Percentiles rank a stretch among this genome's conserved stretches.
These are phyloP conservation scores for Mastomys coucha DNA, from an alignment of 2,113 vertebrate genomes.

Conservation along the genomic window DNA sequence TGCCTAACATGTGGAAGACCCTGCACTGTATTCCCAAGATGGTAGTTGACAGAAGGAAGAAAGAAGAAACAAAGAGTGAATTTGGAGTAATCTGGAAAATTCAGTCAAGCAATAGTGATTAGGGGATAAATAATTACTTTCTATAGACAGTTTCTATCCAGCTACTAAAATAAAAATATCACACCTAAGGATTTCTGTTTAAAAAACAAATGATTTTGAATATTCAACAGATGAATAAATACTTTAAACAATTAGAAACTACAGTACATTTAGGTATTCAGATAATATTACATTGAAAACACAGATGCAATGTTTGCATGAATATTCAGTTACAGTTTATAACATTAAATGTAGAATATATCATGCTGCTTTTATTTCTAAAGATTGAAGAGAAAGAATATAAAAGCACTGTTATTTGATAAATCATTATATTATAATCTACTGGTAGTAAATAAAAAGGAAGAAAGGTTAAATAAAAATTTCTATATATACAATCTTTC, in stretches of 20 bases:
- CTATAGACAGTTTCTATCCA: not conserved
- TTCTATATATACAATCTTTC: conserved; percentile 68
- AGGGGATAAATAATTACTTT: not conserved
- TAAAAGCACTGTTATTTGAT: conserved; percentile 74
- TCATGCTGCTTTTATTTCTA: conserved; percentile 63
- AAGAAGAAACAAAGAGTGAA: not conserved
- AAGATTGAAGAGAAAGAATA: conserved; percentile 77
- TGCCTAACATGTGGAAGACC: not conserved
- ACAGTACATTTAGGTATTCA: conserved; percentile 54
- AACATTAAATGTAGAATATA: conserved; percentile 66
- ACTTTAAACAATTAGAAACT: conserved; percentile 58
- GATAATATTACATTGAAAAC: not conserved
- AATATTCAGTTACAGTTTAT: conserved; percentile 68
- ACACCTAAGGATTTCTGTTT: not conserved
- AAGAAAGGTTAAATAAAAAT: conserved; percentile 79
- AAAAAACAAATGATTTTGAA: not conserved
- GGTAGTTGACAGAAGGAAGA: not conserved
- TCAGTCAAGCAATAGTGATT: not conserved
- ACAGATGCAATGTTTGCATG: not conserved
- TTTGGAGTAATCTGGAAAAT: not conserved
- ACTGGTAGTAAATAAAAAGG: conserved; percentile 74
- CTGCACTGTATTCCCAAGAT: not conserved
- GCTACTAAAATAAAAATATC: not conserved
- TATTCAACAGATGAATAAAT: conserved; percentile 63
- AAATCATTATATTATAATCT: conserved; percentile 77